These are phyloP conservation scores for Atta texana DNA, from an alignment of 1,140 invertebrate genomes.

Conservation along the genomic window DNA sequence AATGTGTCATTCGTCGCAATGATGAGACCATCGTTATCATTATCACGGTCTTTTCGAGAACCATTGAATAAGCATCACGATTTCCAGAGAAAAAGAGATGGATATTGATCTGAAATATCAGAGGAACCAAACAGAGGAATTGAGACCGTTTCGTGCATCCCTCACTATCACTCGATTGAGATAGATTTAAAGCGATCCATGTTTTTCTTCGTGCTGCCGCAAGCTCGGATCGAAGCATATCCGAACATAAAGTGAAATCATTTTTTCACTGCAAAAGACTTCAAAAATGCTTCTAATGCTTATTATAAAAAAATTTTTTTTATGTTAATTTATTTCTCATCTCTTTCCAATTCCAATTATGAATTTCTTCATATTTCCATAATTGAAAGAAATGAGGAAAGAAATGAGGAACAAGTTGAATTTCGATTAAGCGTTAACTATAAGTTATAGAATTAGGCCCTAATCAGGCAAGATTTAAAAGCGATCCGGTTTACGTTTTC, in stretches of 20 bases:
- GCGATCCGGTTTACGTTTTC: conserved; percentile 15
- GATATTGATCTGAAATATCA: conserved; percentile 81
- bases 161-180: not conserved
- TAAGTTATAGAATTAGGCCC: too few relatives aligned
- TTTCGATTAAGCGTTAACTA: too few relatives aligned
- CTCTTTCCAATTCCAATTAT: too few relatives aligned
- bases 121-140: conserved; percentile 27
- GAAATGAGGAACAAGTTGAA: too few relatives aligned
- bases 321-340: too few relatives aligned
- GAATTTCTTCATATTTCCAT: too few relatives aligned
- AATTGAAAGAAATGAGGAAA: too few relatives aligned
- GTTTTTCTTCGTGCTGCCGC: not conserved
- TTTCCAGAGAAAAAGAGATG: conserved; percentile 39
- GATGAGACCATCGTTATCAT: conserved; percentile 6
- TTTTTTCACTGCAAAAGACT: too few relatives aligned
- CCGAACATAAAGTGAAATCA: too few relatives aligned
- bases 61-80: conserved; percentile 14
- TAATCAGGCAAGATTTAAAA: conserved; percentile 15
- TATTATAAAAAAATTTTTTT: too few relatives aligned
- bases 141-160: conserved; percentile 30
- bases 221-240: too few relatives aligned
- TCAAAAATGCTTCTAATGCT: too few relatives aligned
- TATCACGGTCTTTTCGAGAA: conserved; percentile 17
- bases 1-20: conserved; percentile 10
- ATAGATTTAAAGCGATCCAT: conserved; percentile 1